Conservation (phyloP, 2,797 vertebrate genomes). For the Lerista edwardsae region DNA sequence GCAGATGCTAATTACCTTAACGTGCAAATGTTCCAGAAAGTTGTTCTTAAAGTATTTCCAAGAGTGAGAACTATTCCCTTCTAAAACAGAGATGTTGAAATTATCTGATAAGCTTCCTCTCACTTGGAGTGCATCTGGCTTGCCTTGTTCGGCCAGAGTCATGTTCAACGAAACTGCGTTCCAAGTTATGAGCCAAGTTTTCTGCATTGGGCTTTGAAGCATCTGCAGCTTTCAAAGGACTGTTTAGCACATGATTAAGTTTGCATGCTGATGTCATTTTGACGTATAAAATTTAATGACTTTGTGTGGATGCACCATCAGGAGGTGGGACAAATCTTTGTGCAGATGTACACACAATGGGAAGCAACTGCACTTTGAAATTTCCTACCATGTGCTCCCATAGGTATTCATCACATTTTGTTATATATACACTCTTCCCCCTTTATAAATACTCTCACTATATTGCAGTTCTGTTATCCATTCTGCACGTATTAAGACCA, state of each 20-base stretch:
- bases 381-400: neutral
- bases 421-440: neutral
- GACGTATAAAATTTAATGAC: neutral
- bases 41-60: conserved; percentile 49
- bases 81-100: conserved; percentile 45
- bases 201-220: conserved; percentile 29
- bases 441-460: too few species aligned
- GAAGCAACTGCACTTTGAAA: neutral
- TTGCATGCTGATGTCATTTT: conserved; percentile 5
- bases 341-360: neutral
- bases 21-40: conserved; percentile 55
- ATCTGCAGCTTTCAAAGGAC: neutral
- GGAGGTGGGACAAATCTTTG: neutral
- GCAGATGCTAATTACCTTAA: conserved; percentile 56
- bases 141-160: conserved; percentile 9
- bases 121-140: conserved; percentile 23
- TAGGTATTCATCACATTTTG: neutral
- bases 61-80: conserved; percentile 13
- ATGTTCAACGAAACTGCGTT: neutral
- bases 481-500: too few species aligned
- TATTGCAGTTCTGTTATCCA: too few species aligned
- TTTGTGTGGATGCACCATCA: neutral
- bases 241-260: conserved; percentile 30
- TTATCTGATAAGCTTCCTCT: conserved; percentile 17
- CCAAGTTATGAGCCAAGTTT: conserved; percentile 24